Percentiles rank a stretch among this genome's conserved stretches.
phyloP scores from a whole-genome alignment of 1,140 invertebrate genomes.

The Zaprionus lachaisei region DNA sequence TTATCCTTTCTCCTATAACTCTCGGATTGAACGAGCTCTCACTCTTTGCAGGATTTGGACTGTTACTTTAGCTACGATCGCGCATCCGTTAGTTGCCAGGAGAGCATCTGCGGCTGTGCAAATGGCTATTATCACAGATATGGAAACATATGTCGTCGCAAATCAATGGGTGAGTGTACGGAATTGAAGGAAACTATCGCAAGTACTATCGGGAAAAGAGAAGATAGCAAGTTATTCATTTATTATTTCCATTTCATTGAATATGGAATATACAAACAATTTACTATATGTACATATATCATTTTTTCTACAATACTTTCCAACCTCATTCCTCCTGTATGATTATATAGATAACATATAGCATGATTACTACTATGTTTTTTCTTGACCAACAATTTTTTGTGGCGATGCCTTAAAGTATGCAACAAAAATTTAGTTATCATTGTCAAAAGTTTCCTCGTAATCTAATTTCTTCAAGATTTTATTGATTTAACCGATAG shows the following conservation, averaged over 20 bases:
- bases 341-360: too few relatives aligned
- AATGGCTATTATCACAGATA: conserved; percentile 84
- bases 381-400: neutral
- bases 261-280: too few relatives aligned
- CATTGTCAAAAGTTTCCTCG: neutral
- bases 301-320: too few relatives aligned
- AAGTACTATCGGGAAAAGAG: neutral
- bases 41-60: conserved; percentile 68
- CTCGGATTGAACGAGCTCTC: neutral
- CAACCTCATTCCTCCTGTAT: too few relatives aligned
- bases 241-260: too few relatives aligned
- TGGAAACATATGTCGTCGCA: conserved; percentile 84
- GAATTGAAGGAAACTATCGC: neutral
- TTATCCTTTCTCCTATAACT: neutral
- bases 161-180: conserved; percentile 78
- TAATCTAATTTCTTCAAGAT: neutral
- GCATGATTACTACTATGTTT: too few relatives aligned
- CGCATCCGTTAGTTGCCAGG: conserved; percentile 75
- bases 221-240: too few relatives aligned
- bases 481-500: too few relatives aligned
- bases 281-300: too few relatives aligned
- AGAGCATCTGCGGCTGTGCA: conserved; percentile 79
- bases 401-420: neutral
- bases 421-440: neutral
- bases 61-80: conserved; percentile 84